Base-by-base conservation (phyloP, 2,888 invertebrate species). In the Meta bourneti region DNA sequence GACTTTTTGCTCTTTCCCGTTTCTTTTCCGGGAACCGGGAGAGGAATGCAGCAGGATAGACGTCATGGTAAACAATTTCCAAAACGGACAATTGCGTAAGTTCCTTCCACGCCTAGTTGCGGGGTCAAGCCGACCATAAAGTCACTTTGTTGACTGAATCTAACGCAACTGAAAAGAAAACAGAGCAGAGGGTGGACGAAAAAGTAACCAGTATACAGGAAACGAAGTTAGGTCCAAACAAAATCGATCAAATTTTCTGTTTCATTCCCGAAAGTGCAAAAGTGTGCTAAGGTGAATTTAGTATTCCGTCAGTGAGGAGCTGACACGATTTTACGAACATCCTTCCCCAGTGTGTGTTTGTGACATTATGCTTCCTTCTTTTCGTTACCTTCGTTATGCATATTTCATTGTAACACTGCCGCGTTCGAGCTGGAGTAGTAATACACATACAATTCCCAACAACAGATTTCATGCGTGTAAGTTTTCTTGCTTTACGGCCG, bases 51-150 rank as follows among this genome's bases (percentile, higher is more conserved):
- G 51, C 5, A 16, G 54, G 11, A 34, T n/a, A 75, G 34, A 83
- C 70, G 52, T 71, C 78, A 72, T 54, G 80, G 90, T 84, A 90
- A 90, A 90, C 84, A 84, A 79, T 84, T 90, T 90, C 79, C 84
- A 90, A 89, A 80, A 90, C 84, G 90, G 84, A 90, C 90, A 90
- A 90, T 90, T 90, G 90, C 71, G 90, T 79, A 90, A 84, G 70
- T n/a, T 89, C 70, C 70, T 51, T 75, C 81, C 77, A 82, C 82
- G 71, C 70, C 77, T 84, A 79, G 90, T 90, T 84, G 90, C 48
- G 90, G 84, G 90, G 84, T 84, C 90, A 84, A 90, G 78, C 84
- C 79, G 74, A 90, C 90, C 90, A 89, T 82, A 89, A 89, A 89
- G 82, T 83, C 89, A 77, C 89, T 89, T 82, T 89, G 89, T 89